Evolutionary conservation across 2,797 vertebrate species (phyloP).

Genomic region (Sternotherus odoratus): DNA sequence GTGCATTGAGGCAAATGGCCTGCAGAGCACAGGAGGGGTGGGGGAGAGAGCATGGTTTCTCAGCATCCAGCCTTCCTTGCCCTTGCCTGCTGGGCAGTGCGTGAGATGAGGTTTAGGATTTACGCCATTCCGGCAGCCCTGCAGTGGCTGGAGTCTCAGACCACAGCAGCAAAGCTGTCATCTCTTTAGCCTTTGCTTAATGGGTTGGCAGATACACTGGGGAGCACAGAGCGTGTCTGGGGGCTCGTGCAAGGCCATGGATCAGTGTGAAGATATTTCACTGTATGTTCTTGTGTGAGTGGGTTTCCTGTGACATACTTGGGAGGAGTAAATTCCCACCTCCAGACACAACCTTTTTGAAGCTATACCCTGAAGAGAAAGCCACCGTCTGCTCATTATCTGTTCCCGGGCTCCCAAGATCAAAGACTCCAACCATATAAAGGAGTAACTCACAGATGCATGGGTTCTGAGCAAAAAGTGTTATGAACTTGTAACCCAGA

Average conservation of each 20-base stretch:
- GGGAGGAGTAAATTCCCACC: background rate
- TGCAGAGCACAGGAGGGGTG: background rate
- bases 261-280: background rate
- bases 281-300: background rate
- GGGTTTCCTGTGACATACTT: background rate
- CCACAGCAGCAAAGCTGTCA: background rate
- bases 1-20: background rate
- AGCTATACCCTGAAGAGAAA: background rate
- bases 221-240: background rate
- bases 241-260: background rate
- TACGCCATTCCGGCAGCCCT: background rate
- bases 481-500: background rate
- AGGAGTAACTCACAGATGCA: background rate
- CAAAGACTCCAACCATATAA: background rate
- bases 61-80: background rate
- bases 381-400: background rate
- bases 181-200: background rate
- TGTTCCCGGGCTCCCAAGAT: background rate
- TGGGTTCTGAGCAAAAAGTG: background rate
- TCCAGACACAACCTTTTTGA: background rate
- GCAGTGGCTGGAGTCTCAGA: background rate
- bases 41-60: background rate
- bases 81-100: background rate
- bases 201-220: background rate
- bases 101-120: background rate